Conservation (phyloP, 2,113 vertebrate species). For the Pseudorhombus dupliciocellatus region DNA sequence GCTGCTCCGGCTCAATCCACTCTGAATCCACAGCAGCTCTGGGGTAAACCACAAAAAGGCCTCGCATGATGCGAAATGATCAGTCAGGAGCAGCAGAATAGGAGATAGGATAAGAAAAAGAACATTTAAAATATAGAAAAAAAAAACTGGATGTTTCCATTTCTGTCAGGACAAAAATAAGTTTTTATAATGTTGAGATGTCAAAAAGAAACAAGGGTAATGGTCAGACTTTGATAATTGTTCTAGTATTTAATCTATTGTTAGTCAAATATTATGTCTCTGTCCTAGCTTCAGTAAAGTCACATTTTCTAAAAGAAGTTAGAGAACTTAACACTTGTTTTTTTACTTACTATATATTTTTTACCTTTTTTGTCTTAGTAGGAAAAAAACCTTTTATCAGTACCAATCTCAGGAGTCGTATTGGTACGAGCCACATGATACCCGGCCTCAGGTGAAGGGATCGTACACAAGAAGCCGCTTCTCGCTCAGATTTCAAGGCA, state of each 20-base stretch:
- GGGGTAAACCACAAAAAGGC: slow-evolving; percentile 50
- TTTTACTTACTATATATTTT: background rate
- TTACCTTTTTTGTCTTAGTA: background rate
- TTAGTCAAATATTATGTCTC: background rate
- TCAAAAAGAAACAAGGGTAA: too few species aligned
- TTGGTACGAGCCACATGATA: background rate
- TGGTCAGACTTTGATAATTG: background rate
- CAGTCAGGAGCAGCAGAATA: too few species aligned
- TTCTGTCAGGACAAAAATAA: too few species aligned
- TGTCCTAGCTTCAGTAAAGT: background rate
- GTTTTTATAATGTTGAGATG: too few species aligned
- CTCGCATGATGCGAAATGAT: slow-evolving; percentile 22
- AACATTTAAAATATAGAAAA: too few species aligned
- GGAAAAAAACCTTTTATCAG: background rate
- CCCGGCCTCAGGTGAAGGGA: background rate
- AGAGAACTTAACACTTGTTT: background rate
- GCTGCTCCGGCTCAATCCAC: slow-evolving; percentile 36
- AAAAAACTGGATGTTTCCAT: too few species aligned
- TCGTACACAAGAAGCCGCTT: background rate
- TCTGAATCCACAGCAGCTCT: slow-evolving; percentile 3
- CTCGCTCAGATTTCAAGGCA: background rate
- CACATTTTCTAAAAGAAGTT: background rate
- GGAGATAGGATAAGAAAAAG: too few species aligned
- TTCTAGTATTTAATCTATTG: background rate
- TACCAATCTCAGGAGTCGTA: background rate